phyloP scores from a whole-genome alignment of 2,888 invertebrate species.

The Rhingia campestris region DNA sequence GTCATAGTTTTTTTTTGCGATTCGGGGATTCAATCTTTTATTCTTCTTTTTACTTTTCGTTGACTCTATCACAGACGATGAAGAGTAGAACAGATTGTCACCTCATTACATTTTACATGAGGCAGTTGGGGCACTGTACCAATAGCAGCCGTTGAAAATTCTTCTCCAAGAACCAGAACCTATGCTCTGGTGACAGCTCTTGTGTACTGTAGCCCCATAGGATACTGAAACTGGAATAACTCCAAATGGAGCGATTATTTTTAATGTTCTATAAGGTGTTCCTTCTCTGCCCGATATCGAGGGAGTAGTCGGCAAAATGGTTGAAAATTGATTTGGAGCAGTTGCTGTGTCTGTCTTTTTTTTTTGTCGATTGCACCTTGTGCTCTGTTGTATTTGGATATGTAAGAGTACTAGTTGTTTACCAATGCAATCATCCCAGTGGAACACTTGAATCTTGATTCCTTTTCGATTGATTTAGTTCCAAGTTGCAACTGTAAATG shows the following conservation, averaged over 20 bases:
- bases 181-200: not conserved
- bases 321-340: constrained; percentile 64
- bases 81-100: constrained; percentile 55
- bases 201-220: constrained; percentile 10
- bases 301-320: constrained; percentile 45
- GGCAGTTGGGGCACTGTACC: constrained; percentile 32
- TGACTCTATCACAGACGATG: constrained; percentile 41
- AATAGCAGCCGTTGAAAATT: constrained; percentile 34
- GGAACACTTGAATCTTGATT: no score
- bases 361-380: no score
- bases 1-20: constrained; percentile 24
- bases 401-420: no score
- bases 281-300: constrained; percentile 24
- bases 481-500: no score
- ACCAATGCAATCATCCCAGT: no score
- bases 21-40: not conserved
- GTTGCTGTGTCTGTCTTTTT: constrained; percentile 29
- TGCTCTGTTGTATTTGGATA: no score
- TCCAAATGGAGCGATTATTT: constrained; percentile 66
- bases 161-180: constrained; percentile 19
- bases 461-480: no score
- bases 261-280: constrained; percentile 15
- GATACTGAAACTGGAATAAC: constrained; percentile 51
- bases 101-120: constrained; percentile 69
- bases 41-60: constrained; percentile 9